phyloP scores from a whole-genome alignment of 1,140 invertebrate genomes.

The Sycophaga agraensis region DNA sequence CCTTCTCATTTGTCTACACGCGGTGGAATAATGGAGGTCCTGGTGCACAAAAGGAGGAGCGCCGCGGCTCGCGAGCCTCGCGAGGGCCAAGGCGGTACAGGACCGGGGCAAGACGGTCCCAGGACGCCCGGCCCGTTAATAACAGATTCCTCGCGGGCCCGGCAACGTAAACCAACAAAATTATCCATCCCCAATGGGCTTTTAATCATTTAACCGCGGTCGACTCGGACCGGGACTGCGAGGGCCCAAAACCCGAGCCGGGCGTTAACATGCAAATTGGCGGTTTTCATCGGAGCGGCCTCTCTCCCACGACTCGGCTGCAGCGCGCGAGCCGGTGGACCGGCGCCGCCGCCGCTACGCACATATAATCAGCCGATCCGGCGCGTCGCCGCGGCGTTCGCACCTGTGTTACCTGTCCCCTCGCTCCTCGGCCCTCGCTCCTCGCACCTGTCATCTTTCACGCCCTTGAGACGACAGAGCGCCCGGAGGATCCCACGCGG shows the following conservation, averaged over 20 bases:
- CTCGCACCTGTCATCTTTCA: conserved; percentile 57
- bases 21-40: neutral
- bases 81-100: too few species aligned
- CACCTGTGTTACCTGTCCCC: neutral
- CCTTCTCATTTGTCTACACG: neutral
- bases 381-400: neutral
- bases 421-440: conserved; percentile 39
- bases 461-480: conserved; percentile 56
- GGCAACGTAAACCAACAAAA: neutral
- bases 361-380: conserved; percentile 17
- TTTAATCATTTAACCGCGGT: conserved; percentile 13
- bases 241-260: too few species aligned
- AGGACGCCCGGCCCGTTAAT: conserved; percentile 30
- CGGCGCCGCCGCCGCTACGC: too few species aligned
- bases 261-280: conserved; percentile 26
- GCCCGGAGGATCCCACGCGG: conserved; percentile 32
- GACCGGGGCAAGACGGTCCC: too few species aligned
- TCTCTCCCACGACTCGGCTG: too few species aligned
- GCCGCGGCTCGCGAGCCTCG: too few species aligned
- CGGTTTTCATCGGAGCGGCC: conserved; percentile 26
- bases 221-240: too few species aligned
- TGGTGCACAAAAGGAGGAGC: neutral
- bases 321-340: too few species aligned
- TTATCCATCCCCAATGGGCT: conserved; percentile 17
- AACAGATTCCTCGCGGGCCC: neutral